Percentiles rank a stretch among this genome's conserved stretches.
phyloP scores from a whole-genome alignment of 2,113 vertebrate genomes.

The Mandrillus leucophaeus region DNA sequence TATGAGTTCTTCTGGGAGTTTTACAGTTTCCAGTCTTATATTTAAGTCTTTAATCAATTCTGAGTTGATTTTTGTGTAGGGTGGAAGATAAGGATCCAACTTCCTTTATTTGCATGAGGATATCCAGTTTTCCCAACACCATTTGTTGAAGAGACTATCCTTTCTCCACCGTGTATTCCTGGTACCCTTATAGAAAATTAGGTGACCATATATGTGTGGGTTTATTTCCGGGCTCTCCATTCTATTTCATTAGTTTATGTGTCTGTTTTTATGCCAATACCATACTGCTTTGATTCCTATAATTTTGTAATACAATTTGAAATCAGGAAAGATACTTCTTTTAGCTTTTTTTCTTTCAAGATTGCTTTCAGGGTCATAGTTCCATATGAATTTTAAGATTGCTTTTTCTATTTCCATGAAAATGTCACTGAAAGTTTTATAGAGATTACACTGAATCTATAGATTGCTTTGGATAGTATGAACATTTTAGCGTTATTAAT shows the following conservation, averaged over 20 bases:
- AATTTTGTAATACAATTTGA: not conserved
- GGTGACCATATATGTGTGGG: not conserved
- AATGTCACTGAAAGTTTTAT: not conserved
- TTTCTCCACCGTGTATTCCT: not conserved
- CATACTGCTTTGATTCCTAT: not conserved
- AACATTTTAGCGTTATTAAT: not conserved
- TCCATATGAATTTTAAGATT: not conserved
- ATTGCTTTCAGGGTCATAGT: not conserved
- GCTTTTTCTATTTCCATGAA: not conserved
- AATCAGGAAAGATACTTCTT: not conserved
- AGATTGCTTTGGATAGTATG: not conserved
- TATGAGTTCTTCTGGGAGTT: not conserved
- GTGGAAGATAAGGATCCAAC: not conserved
- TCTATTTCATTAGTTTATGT: not conserved
- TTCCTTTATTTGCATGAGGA: not conserved
- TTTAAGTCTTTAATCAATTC: not conserved
- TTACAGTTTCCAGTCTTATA: not conserved
- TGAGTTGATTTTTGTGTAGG: not conserved
- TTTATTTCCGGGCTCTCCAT: not conserved
- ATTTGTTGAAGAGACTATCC: not conserved
- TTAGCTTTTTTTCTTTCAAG: not conserved
- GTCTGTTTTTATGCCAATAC: not conserved
- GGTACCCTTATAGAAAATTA: not conserved
- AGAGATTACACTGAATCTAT: not conserved
- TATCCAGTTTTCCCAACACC: not conserved